Conservation (phyloP, 2,797 vertebrate genomes). For the Lagorchestes hirsutus region DNA sequence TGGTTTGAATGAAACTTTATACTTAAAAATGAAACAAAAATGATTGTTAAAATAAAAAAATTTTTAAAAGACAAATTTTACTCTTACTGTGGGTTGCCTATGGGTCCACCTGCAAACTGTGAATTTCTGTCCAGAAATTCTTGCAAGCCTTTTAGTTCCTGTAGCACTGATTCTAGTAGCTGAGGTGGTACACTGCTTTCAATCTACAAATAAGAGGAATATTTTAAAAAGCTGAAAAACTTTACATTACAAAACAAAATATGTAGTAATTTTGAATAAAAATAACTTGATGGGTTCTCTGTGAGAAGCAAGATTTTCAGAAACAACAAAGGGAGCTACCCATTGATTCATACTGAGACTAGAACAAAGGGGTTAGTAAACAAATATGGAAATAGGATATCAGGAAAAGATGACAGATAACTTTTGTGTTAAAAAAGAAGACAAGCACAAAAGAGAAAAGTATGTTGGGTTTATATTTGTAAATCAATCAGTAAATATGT, state of each 20-base stretch:
- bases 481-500: neutral
- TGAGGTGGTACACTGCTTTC: conserved; percentile 92
- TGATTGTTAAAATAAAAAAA: neutral
- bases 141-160: conserved; percentile 92
- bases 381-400: neutral
- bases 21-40: neutral
- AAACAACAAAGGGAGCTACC: conserved; percentile 25
- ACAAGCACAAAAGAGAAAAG: neutral
- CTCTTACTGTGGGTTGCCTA: conserved; percentile 92
- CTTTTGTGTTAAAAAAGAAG: neutral
- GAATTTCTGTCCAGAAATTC: conserved; percentile 98
- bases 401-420: neutral
- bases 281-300: conserved; percentile 35
- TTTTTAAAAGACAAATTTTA: conserved; percentile 27
- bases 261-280: neutral
- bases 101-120: conserved; percentile 93
- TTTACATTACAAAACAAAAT: neutral
- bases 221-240: conserved; percentile 42
- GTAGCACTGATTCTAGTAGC: conserved; percentile 91
- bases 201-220: conserved; percentile 84
- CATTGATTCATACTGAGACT: conserved; percentile 7
- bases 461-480: neutral
- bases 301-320: neutral
- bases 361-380: neutral
- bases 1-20: neutral